Evolutionary conservation across 2,888 invertebrate genomes (phyloP).

Genomic region (Sarcophaga carnaria): DNA sequence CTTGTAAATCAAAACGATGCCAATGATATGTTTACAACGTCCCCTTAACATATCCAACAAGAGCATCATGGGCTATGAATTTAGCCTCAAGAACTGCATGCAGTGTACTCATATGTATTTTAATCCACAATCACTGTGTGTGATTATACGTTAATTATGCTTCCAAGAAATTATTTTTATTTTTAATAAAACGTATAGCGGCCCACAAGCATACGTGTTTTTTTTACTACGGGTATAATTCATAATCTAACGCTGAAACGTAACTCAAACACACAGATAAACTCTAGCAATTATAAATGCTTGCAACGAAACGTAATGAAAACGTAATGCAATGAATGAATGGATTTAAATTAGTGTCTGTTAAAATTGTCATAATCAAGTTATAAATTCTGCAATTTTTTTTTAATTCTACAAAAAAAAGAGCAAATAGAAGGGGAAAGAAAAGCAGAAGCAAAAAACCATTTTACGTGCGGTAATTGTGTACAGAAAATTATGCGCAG

Average conservation of each 20-base stretch:
- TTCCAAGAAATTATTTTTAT: background rate
- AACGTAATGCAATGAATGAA: background rate
- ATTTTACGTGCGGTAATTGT: conserved; percentile 28
- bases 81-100: too few relatives aligned
- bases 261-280: background rate
- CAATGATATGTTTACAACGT: too few relatives aligned
- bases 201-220: background rate
- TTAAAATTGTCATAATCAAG: conserved; percentile 19
- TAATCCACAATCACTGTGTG: too few relatives aligned
- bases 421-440: too few relatives aligned
- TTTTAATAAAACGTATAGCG: background rate
- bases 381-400: background rate
- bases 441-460: background rate
- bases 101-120: too few relatives aligned
- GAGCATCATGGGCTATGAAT: too few relatives aligned
- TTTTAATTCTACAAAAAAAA: too few relatives aligned
- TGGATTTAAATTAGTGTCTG: conserved; percentile 13
- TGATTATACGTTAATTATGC: too few relatives aligned
- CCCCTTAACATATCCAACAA: too few relatives aligned
- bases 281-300: background rate
- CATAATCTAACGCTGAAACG: too few relatives aligned
- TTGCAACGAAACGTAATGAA: background rate
- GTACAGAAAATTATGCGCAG: conserved; percentile 6
- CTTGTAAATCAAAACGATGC: too few relatives aligned
- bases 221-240: background rate